These are phyloP conservation scores for Rousettus leschenaultii DNA, from an alignment of 2,113 vertebrate genomes.

Conservation along the genomic window DNA sequence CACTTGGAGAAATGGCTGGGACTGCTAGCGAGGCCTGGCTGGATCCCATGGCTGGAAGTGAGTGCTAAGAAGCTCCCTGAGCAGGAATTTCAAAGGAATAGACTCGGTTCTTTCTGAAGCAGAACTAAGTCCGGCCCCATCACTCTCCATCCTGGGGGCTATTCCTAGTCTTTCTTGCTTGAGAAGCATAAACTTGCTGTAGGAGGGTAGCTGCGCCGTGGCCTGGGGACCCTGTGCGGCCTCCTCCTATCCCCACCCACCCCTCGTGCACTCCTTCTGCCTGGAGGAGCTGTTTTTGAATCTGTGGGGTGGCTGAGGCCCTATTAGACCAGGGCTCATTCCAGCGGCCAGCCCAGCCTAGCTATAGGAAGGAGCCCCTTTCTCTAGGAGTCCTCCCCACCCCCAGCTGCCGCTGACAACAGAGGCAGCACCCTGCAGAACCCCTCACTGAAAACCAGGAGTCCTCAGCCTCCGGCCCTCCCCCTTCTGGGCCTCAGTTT, in stretches of 20 bases:
- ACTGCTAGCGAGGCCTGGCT: not conserved
- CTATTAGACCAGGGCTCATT: not conserved
- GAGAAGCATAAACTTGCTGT: not conserved
- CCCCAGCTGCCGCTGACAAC: not conserved
- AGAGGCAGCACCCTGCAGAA: not conserved
- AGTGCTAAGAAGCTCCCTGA: not conserved
- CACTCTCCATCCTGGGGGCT: not conserved
- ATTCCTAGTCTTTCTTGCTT: not conserved
- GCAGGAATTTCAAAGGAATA: not conserved
- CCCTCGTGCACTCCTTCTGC: not conserved
- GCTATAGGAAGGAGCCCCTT: no score
- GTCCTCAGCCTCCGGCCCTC: not conserved
- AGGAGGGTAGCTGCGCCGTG: not conserved
- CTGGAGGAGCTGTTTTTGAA: not conserved
- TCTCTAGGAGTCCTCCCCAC: not conserved
- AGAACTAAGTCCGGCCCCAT: not conserved
- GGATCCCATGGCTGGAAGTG: not conserved
- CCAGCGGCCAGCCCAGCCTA: not conserved
- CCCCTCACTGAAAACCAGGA: not conserved
- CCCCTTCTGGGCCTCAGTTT: not conserved
- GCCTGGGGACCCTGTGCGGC: not conserved
- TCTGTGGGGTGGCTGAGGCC: no score
- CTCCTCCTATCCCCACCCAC: fast-evolving
- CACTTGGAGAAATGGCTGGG: not conserved
- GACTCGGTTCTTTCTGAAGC: not conserved